Conservation (phyloP, 2,797 vertebrate species). For the Rhinoraja longicauda region DNA sequence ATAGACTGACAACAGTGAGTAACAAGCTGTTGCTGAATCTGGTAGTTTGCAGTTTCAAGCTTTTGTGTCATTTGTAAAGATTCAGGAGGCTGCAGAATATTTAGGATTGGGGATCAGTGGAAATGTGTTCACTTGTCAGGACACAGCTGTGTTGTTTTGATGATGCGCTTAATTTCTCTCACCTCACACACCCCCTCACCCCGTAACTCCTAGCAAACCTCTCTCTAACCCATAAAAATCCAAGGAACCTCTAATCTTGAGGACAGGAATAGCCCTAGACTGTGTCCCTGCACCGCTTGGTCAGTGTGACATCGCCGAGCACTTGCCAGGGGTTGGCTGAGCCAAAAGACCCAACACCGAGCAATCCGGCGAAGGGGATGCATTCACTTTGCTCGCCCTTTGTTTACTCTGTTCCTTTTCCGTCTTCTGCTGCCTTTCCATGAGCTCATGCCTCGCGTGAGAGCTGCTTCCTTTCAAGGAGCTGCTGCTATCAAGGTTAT, state of each 20-base stretch:
- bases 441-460: background rate
- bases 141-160: background rate
- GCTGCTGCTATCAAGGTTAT: background rate
- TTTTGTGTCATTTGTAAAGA: too few species aligned
- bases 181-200: too few species aligned
- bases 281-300: background rate
- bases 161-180: background rate
- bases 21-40: too few species aligned
- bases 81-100: background rate
- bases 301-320: slow-evolving; percentile 1
- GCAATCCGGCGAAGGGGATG: background rate
- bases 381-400: background rate
- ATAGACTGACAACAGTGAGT: too few species aligned
- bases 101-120: background rate
- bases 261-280: background rate
- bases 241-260: background rate
- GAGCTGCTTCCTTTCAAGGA: background rate
- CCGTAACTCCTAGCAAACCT: too few species aligned
- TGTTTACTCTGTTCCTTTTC: background rate
- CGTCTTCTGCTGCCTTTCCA: background rate
- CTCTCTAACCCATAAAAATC: background rate
- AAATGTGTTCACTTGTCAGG: too few species aligned
- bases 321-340: background rate
- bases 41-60: too few species aligned
- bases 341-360: background rate